Percentiles rank a stretch among this genome's conserved stretches.
Evolutionary conservation across 2,113 vertebrate genomes (phyloP).

Genomic region (Paracanthobrama guichenoti): DNA sequence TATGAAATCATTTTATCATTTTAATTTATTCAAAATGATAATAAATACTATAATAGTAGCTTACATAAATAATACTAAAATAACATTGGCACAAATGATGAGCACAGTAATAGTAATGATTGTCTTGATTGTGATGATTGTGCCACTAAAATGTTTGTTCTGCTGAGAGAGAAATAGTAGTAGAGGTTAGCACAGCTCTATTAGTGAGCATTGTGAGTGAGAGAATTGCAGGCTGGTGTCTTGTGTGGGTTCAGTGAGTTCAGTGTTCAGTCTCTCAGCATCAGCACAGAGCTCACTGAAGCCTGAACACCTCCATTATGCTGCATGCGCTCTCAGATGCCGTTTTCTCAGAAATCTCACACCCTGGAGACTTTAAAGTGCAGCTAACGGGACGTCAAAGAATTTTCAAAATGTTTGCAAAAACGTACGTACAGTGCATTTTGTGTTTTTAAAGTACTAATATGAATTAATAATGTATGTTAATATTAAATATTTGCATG

Average conservation of each 20-base stretch:
- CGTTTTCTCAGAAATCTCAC: neutral
- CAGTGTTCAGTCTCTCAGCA: neutral
- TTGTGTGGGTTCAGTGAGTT: neutral
- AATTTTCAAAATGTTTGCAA: no score
- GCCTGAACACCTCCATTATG: slow-evolving; percentile 1
- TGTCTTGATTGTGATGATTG: no score
- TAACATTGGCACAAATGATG: no score
- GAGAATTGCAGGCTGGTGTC: neutral
- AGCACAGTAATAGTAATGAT: no score
- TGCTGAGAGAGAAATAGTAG: neutral
- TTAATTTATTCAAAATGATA: no score
- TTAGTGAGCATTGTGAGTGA: neutral
- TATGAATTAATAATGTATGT: neutral
- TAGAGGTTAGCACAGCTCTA: neutral
- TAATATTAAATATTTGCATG: neutral
- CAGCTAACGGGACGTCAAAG: neutral
- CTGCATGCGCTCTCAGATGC: neutral
- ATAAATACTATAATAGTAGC: no score
- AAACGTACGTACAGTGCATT: no score
- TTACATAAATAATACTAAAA: no score
- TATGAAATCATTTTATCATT: no score
- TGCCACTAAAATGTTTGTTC: neutral
- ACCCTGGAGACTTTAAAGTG: slow-evolving; percentile 26
- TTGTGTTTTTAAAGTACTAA: neutral
- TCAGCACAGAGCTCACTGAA: slow-evolving; percentile 5